phyloP scores from a whole-genome alignment of 2,888 invertebrate genomes.

The Azorinus chamasolen region DNA sequence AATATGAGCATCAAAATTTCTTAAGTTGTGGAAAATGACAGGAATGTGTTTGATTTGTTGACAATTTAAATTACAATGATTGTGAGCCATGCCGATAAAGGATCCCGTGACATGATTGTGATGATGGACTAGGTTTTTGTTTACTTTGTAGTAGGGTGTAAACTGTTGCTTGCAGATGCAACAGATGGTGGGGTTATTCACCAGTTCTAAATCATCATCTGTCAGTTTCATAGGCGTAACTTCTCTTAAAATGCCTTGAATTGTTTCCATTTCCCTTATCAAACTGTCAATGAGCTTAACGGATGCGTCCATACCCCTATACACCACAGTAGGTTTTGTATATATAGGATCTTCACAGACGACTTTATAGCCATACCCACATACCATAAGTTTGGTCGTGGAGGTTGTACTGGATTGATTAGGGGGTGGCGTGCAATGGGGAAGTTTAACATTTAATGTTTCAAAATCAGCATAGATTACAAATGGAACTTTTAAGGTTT shows the following conservation, averaged over 20 bases:
- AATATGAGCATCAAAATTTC: constrained; percentile 23
- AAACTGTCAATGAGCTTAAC: constrained; percentile 26
- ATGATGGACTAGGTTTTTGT: constrained; percentile 2
- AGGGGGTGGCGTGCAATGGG: constrained; percentile 17
- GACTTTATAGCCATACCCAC: constrained; percentile 40
- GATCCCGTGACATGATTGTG: constrained; percentile 12
- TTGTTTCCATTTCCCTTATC: constrained; percentile 31
- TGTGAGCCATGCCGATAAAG: constrained; percentile 14
- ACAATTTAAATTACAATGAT: constrained; percentile 12
- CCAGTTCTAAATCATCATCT: constrained; percentile 7
- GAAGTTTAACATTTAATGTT: constrained; percentile 24
- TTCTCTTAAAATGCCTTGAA: constrained; percentile 25
- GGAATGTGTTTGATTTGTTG: constrained; percentile 4
- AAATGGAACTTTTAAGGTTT: constrained; percentile 27
- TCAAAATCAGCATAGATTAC: constrained; percentile 50
- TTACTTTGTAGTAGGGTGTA: neutral
- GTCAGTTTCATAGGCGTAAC: constrained; percentile 35
- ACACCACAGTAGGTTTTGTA: constrained; percentile 40
- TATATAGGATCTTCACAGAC: constrained; percentile 38
- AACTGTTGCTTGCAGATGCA: constrained; percentile 23
- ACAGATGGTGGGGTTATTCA: constrained; percentile 13
- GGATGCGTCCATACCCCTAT: constrained; percentile 37
- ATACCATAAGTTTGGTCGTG: constrained; percentile 6
- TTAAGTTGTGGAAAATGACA: constrained; percentile 32
- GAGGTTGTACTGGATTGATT: neutral